Evolutionary conservation across 2,113 vertebrate genomes (phyloP).

Genomic region (Elgaria multicarinata): DNA sequence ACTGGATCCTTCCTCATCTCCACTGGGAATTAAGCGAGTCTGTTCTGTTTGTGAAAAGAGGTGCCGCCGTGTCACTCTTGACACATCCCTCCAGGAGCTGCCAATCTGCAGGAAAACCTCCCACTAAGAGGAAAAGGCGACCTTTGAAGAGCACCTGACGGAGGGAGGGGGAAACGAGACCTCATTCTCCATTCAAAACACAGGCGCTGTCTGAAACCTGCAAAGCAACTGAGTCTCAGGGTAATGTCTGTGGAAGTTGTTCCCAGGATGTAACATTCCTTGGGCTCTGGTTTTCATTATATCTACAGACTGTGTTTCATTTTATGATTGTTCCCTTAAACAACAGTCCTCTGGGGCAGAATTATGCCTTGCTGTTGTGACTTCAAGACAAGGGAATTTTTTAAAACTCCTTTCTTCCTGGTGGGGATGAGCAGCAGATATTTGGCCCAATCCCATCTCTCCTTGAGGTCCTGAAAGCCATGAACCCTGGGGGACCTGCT

Average conservation of each 20-base stretch:
- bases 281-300: conserved; percentile 3
- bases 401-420: neutral
- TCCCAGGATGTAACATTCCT: neutral
- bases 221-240: neutral
- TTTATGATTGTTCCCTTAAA: neutral
- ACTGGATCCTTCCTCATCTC: conserved; percentile 40
- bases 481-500: neutral
- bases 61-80: neutral
- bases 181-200: neutral
- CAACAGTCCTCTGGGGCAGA: neutral
- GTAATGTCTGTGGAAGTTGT: neutral
- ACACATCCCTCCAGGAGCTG: neutral
- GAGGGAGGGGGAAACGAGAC: neutral
- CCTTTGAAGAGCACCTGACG: neutral
- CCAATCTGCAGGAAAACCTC: conserved; percentile 5
- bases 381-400: neutral
- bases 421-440: neutral
- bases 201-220: neutral
- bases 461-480: neutral
- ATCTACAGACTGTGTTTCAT: neutral
- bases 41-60: conserved; percentile 1
- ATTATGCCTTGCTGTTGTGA: neutral
- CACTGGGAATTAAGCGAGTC: conserved; percentile 7
- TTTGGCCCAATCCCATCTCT: neutral
- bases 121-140: neutral